Evolutionary conservation across 2,888 invertebrate species (phyloP), one percentile per base, ranked within the genome.

Genomic region (Epirrhoe tristata): DNA sequence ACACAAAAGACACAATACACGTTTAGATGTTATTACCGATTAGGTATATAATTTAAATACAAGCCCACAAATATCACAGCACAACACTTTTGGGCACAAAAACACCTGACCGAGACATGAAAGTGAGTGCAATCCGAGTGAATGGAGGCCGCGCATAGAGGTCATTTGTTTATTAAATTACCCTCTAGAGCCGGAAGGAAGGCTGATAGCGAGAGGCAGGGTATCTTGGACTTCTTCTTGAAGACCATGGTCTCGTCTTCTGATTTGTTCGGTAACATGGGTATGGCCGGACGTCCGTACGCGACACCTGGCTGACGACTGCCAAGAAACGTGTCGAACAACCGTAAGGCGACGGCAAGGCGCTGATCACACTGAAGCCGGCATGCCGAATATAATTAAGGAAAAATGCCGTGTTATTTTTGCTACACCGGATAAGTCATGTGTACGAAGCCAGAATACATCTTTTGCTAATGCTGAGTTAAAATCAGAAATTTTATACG

Each of bases 201-300:
- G 67, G 93, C 88, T 16, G 92, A 88, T 72, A 93, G 81, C 71
- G 93, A 93, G 69, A 93, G 85, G 78, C 93, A 93, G 85, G 93
- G 91, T 88, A 93, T 92, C 86, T 91, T 93, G 61, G 88, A 90
- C 78, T 92, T 92, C 90, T 93, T 93, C 86, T 93, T 93, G 82
- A 89, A 85, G 71, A 93, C 92, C 90, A 92, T 91, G 61, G 88
- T 82, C 73, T 91, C 92, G 83, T 89, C 89, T 72, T 89, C 90
- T 54, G 88, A 79, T 77, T 90, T 90, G 77, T 81, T 89, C 77
- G 91, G 90, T 81, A 93, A 90, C 92, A 92, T 91, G 83, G 53
- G 70, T 75, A 76, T 75, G 76, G 79, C 85, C 89, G 90, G 89
- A 89, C 89, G 88, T 86, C 87, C 89, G 89, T 86, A 85, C 87